These are phyloP conservation scores for Linnaemya tessellans DNA, from an alignment of 2,888 invertebrate genomes.

Conservation along the genomic window DNA sequence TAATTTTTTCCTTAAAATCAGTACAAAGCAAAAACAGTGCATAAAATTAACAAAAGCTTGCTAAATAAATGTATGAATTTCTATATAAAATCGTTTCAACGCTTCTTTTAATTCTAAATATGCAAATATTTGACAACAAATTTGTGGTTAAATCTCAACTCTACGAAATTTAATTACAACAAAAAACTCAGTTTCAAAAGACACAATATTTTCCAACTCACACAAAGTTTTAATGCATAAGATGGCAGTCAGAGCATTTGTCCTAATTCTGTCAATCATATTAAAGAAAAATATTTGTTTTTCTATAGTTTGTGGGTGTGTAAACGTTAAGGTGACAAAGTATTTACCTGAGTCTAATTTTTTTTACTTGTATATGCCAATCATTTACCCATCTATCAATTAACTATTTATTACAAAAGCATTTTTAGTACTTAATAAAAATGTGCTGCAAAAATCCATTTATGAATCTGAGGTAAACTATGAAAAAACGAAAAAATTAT, in stretches of 20 bases:
- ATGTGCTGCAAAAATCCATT: constrained; percentile 12
- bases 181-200: not conserved
- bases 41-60: too few species aligned
- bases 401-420: constrained; percentile 33
- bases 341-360: constrained; percentile 1
- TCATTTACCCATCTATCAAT: constrained; percentile 27
- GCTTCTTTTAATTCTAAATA: constrained; percentile 79
- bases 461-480: constrained; percentile 14
- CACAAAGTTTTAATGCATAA: not conserved
- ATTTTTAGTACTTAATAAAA: constrained; percentile 13
- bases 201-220: constrained; percentile 28
- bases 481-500: not conserved
- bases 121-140: constrained; percentile 76
- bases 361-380: constrained; percentile 2
- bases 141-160: constrained; percentile 29
- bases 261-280: constrained; percentile 81
- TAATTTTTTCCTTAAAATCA: too few species aligned
- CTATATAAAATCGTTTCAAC: constrained; percentile 73
- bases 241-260: constrained; percentile 50
- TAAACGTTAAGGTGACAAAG: constrained; percentile 39
- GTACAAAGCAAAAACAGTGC: too few species aligned
- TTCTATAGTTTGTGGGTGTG: constrained; percentile 51
- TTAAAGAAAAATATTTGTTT: constrained; percentile 18
- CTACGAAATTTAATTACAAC: not conserved
- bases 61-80: not conserved